A percentile compares a stretch with the other conserved stretches of the same genome.
Conservation (phyloP, 2,888 invertebrate genomes). For the Pemphredon lugubris region DNA sequence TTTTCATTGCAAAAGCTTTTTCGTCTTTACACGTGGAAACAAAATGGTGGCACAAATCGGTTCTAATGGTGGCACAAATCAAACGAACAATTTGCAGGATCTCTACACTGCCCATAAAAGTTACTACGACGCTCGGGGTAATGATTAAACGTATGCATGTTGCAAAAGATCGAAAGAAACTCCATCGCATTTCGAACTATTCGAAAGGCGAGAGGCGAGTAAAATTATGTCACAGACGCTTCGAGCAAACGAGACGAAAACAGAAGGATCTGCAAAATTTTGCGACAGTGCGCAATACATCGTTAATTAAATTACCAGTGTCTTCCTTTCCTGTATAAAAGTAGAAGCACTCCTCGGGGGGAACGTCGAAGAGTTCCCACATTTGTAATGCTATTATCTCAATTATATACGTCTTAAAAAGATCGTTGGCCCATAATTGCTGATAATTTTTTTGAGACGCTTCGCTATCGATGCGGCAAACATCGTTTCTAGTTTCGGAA, state of each 20-base stretch:
- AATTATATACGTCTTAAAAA: not conserved
- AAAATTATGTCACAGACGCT: too few species aligned
- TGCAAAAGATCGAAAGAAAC: too few species aligned
- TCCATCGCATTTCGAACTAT: too few species aligned
- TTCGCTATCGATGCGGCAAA: slow-evolving; percentile 10
- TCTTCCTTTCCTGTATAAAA: not conserved
- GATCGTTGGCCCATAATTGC: slow-evolving; percentile 17
- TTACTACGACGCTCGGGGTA: too few species aligned
- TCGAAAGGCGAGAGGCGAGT: too few species aligned
- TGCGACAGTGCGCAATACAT: too few species aligned
- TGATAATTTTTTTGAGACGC: slow-evolving; percentile 22
- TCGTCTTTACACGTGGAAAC: slow-evolving; percentile 40
- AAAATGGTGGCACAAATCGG: slow-evolving; percentile 63
- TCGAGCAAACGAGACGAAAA: too few species aligned
- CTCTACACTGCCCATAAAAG: not conserved
- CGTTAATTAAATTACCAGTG: not conserved
- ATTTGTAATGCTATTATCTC: slow-evolving; percentile 9
- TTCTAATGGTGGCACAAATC: slow-evolving; percentile 52
- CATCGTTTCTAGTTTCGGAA: slow-evolving; percentile 16
- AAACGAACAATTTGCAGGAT: slow-evolving; percentile 20
- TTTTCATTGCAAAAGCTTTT: slow-evolving; percentile 20
- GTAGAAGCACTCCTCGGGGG: slow-evolving; percentile 22
- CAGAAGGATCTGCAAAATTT: too few species aligned
- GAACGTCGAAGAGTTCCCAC: slow-evolving; percentile 13
- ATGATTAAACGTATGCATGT: too few species aligned